Conservation (phyloP, 2,888 invertebrate species). For the Habroteleia sp. region DNA sequence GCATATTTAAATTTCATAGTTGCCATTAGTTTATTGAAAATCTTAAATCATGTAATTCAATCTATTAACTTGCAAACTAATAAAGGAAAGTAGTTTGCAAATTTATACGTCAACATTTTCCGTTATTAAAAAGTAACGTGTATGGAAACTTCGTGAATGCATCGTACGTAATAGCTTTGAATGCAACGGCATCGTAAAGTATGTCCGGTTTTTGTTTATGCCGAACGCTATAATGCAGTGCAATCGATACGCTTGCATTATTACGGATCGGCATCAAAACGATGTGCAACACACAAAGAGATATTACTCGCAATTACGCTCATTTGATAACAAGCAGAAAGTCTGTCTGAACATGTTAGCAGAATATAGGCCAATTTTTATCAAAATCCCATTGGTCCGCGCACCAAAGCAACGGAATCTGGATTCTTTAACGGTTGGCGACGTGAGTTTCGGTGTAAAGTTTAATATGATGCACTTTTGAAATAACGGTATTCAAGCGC, state of each 20-base stretch:
- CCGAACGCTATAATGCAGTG: slow-evolving; percentile 32
- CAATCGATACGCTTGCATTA: slow-evolving; percentile 51
- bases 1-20: too few relatives aligned
- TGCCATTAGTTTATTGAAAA: too few relatives aligned
- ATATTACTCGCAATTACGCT: slow-evolving; percentile 57
- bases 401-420: slow-evolving; percentile 31
- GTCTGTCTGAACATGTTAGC: slow-evolving; percentile 41
- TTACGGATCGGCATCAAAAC: slow-evolving; percentile 22
- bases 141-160: neutral
- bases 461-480: slow-evolving; percentile 40
- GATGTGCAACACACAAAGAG: slow-evolving; percentile 32
- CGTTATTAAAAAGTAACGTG: slow-evolving; percentile 8
- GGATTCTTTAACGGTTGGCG: slow-evolving; percentile 32
- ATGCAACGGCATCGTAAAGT: slow-evolving; percentile 17
- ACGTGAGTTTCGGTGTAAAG: slow-evolving; percentile 26
- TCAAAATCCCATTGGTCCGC: slow-evolving; percentile 50
- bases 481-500: slow-evolving; percentile 29
- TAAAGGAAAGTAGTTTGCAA: too few relatives aligned
- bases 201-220: slow-evolving; percentile 48
- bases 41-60: too few relatives aligned
- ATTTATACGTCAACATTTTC: too few relatives aligned
- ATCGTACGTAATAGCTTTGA: slow-evolving; percentile 5
- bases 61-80: too few relatives aligned
- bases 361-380: slow-evolving; percentile 61
- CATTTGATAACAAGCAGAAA: slow-evolving; percentile 49